These are phyloP conservation scores for Tyto alba DNA, from an alignment of 2,113 vertebrate species.

Conservation along the genomic window DNA sequence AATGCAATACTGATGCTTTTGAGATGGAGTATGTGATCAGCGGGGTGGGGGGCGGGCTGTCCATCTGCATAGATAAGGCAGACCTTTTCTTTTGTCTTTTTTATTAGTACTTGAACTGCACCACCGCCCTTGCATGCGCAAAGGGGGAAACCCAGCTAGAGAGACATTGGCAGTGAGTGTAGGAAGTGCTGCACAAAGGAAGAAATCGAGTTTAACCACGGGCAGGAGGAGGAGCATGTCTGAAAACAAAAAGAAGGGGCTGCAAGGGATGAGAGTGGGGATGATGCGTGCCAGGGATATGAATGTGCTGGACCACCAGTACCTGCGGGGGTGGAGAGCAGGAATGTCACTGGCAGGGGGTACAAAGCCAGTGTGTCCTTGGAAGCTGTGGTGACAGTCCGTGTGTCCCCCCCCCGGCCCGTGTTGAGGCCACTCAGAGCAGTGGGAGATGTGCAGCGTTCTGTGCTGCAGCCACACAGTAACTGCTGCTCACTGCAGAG, in stretches of 20 bases:
- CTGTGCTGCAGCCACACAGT: fast-evolving
- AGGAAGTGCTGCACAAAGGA: not conserved
- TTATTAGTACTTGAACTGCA: not conserved
- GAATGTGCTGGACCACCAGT: not conserved
- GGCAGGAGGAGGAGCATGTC: not conserved
- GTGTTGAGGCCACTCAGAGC: not conserved
- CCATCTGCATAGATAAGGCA: not conserved
- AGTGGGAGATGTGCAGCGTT: not conserved
- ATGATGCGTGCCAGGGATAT: fast-evolving
- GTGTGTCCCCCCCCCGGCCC: too few relatives aligned
- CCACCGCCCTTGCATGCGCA: not conserved
- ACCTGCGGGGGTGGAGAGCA: not conserved
- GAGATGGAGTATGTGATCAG: not conserved
- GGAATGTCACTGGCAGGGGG: not conserved
- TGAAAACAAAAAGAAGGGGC: not conserved
- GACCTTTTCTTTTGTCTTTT: not conserved
- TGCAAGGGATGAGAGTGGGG: not conserved
- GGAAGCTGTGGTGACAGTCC: not conserved
- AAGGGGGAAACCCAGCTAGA: not conserved
- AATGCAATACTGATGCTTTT: fast-evolving
- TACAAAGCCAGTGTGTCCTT: not conserved
- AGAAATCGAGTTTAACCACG: not conserved
- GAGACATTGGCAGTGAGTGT: not conserved
- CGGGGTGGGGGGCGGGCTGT: not conserved
- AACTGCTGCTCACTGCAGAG: not conserved